phyloP scores from a whole-genome alignment of 2,113 vertebrate genomes.

The Amazona vittata region DNA sequence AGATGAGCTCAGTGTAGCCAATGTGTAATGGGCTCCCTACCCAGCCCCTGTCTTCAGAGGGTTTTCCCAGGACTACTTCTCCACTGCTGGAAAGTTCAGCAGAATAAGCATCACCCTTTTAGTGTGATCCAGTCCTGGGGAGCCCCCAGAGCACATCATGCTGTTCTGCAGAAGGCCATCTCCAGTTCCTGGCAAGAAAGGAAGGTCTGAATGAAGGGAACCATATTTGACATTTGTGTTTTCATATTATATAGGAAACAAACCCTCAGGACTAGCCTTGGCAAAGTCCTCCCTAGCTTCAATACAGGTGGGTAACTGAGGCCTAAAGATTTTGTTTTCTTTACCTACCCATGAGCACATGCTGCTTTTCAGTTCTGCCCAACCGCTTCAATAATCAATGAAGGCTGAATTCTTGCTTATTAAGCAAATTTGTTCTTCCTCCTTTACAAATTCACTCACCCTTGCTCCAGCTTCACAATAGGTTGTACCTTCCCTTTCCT shows the following conservation, averaged over 20 bases:
- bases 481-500: neutral
- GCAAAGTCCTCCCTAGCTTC: neutral
- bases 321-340: neutral
- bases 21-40: fast-evolving
- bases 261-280: neutral
- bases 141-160: neutral
- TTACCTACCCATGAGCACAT: neutral
- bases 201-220: neutral
- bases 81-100: neutral
- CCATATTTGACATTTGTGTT: neutral
- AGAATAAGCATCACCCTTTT: neutral
- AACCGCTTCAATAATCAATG: neutral
- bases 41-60: neutral
- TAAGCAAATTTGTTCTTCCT: conserved; percentile 38
- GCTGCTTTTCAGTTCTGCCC: neutral
- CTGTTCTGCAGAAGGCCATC: fast-evolving
- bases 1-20: neutral
- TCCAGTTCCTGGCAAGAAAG: neutral
- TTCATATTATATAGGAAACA: neutral
- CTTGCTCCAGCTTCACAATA: neutral
- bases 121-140: neutral
- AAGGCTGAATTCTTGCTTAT: neutral
- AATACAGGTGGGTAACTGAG: neutral
- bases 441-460: neutral
- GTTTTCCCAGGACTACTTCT: neutral